Conservation (phyloP, 2,797 vertebrate species). For the Tauraco hartlaubi region DNA sequence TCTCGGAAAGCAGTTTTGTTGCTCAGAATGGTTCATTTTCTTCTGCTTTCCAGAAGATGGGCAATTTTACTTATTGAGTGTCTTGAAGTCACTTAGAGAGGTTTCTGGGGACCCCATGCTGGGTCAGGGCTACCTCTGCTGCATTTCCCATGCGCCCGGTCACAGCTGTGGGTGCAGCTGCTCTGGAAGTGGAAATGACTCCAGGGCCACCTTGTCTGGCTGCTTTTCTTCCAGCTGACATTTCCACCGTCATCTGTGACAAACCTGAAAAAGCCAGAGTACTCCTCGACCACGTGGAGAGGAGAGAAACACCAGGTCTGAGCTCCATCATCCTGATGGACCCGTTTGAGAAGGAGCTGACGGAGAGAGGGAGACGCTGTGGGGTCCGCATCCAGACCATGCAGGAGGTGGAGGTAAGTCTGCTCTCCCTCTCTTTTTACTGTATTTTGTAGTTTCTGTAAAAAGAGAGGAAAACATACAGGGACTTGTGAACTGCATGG, state of each 20-base stretch:
- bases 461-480: neutral
- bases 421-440: neutral
- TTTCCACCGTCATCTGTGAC: slow-evolving; percentile 95
- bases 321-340: slow-evolving; percentile 94
- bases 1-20: neutral
- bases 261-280: slow-evolving; percentile 91
- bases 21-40: neutral
- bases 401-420: slow-evolving; percentile 88
- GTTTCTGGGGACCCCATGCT: neutral
- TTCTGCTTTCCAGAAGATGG: neutral
- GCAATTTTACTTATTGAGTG: neutral
- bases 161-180: neutral
- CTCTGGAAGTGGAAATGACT: neutral
- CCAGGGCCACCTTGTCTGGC: neutral
- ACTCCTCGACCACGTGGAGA: slow-evolving; percentile 92
- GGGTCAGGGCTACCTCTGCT: neutral
- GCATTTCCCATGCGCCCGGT: fast-evolving
- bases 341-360: slow-evolving; percentile 83
- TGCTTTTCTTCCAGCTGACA: slow-evolving; percentile 87
- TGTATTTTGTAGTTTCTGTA: neutral
- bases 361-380: slow-evolving; percentile 83
- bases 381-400: slow-evolving; percentile 89
- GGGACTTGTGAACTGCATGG: fast-evolving
- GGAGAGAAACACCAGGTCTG: slow-evolving; percentile 86
- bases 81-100: neutral